These are phyloP conservation scores for Syrista parreyssii DNA, from an alignment of 2,888 invertebrate species.

Conservation along the genomic window DNA sequence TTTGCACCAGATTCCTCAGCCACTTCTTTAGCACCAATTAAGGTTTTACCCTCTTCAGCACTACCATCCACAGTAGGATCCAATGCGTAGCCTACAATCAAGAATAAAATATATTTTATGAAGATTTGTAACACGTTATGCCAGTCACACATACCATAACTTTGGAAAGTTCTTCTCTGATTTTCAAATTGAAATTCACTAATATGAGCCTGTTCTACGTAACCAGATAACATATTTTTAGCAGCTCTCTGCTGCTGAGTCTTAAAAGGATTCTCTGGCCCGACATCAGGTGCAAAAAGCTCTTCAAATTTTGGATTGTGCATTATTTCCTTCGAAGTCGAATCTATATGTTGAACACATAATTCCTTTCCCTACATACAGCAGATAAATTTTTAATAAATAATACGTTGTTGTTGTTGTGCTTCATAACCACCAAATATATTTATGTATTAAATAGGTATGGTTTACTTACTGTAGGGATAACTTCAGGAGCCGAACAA, in stretches of 20 bases:
- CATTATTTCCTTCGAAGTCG: constrained; percentile 82
- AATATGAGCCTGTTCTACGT: constrained; percentile 93
- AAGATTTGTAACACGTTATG: not conserved
- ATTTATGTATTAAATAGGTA: constrained; percentile 22
- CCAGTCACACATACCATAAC: constrained; percentile 74
- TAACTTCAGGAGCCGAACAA: constrained; percentile 85
- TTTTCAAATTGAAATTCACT: constrained; percentile 98
- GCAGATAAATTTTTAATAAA: constrained; percentile 7
- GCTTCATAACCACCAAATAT: constrained; percentile 14
- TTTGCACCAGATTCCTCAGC: constrained; percentile 82
- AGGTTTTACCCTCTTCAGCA: constrained; percentile 64
- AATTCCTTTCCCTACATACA: constrained; percentile 76
- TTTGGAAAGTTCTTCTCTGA: constrained; percentile 92
- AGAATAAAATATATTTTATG: not conserved
- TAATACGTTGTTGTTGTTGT: constrained; percentile 11
- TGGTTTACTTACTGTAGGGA: constrained; percentile 75
- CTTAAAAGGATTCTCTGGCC: constrained; percentile 93
- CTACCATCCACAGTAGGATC: constrained; percentile 87
- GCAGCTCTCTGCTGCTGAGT: constrained; percentile 88
- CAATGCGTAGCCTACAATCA: constrained; percentile 80
- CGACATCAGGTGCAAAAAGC: constrained; percentile 89
- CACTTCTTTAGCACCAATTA: constrained; percentile 74
- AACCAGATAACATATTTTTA: constrained; percentile 94
- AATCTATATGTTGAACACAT: constrained; percentile 79
- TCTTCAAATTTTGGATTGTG: constrained; percentile 97